A percentile compares a stretch with the other conserved stretches of the same genome.
These are phyloP conservation scores for Spongilla lacustris DNA, from an alignment of 37 sponge, comb jelly and placozoan genomes.

Conservation along the genomic window DNA sequence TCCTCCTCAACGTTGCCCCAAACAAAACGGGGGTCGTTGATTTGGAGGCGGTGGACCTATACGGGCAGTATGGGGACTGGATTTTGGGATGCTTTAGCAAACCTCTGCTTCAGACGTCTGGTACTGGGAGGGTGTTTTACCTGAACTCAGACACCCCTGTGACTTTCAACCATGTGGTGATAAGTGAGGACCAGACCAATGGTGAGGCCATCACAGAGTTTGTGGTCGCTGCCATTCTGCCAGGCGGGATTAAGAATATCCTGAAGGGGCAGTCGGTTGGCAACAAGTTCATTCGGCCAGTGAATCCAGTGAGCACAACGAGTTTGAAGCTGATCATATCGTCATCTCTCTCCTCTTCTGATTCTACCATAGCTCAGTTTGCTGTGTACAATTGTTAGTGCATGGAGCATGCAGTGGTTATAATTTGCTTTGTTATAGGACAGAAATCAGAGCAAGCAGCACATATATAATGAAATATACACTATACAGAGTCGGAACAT, in stretches of 20 bases:
- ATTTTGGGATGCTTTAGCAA: background rate
- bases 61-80: background rate
- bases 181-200: conserved; percentile 43
- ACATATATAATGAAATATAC: too few species aligned
- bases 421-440: too few species aligned
- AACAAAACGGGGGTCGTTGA: background rate
- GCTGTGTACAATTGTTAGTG: background rate
- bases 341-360: background rate
- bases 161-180: background rate
- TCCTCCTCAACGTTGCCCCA: background rate
- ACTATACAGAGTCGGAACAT: too few species aligned
- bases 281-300: conserved; percentile 19
- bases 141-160: background rate
- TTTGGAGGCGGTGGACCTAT: background rate
- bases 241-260: background rate
- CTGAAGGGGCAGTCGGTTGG: conserved; percentile 36
- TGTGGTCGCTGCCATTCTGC: background rate
- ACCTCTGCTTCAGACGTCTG: background rate
- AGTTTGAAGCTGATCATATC: background rate
- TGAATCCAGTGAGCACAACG: background rate
- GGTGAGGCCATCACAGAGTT: conserved; percentile 34
- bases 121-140: background rate
- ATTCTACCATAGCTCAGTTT: conserved; percentile 1
- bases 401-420: too few species aligned
- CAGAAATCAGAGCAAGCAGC: too few species aligned